Percentiles rank a stretch among this genome's conserved stretches.
Conservation (phyloP, 1,140 invertebrate genomes). For the Monomorium pharaonis region DNA sequence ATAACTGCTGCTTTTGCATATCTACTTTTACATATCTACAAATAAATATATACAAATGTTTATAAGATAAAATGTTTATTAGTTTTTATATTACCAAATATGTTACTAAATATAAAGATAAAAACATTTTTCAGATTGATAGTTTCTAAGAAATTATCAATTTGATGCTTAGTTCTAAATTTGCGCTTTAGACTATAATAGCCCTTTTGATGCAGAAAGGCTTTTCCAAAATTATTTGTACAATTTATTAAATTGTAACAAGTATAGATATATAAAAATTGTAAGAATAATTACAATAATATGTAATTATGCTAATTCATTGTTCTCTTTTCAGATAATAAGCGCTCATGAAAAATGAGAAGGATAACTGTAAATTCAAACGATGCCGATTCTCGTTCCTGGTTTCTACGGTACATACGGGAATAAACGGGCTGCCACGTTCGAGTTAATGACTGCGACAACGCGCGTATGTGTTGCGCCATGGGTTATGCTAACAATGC, state of each 20-base stretch:
- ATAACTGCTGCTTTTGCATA: no score
- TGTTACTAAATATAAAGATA: no score
- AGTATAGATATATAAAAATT: neutral
- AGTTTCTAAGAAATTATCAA: no score
- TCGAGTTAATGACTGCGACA: constrained; percentile 49
- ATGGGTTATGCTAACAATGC: constrained; percentile 47
- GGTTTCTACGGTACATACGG: neutral
- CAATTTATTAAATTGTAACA: neutral
- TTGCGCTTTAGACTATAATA: no score
- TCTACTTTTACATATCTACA: no score
- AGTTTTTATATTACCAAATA: no score
- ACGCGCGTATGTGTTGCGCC: constrained; percentile 24
- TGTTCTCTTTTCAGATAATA: neutral
- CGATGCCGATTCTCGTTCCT: neutral
- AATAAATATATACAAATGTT: no score
- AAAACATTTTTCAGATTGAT: no score
- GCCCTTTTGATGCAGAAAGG: neutral
- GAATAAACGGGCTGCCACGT: constrained; percentile 43
- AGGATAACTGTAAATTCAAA: neutral
- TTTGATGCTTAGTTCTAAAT: no score
- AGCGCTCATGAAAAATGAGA: neutral
- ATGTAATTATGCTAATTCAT: neutral
- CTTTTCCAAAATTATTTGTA: neutral
- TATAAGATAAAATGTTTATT: no score
- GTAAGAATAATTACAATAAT: neutral